A percentile compares a stretch with the other conserved stretches of the same genome.
Conservation (phyloP, 2,797 vertebrate genomes). For the Pseudochaenichthys georgianus region DNA sequence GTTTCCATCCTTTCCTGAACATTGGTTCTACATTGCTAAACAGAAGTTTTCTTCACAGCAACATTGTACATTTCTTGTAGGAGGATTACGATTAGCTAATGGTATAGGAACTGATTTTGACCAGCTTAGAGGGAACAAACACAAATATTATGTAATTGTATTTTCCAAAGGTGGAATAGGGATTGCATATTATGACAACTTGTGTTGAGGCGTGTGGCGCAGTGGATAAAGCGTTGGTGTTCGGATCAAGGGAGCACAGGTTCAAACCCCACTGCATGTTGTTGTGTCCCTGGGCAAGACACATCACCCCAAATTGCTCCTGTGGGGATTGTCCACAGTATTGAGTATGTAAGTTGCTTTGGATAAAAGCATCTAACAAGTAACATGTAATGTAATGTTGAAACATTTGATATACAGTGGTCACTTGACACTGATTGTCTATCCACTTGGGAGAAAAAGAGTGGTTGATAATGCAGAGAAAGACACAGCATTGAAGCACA, state of each 20-base stretch:
- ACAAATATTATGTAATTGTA: conserved; percentile 19
- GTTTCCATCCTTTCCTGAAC: no score
- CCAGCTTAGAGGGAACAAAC: background rate
- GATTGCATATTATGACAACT: conserved; percentile 31
- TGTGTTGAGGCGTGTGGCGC: background rate
- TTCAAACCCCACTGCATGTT: no score
- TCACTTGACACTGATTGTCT: conserved; percentile 1
- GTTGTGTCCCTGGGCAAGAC: no score
- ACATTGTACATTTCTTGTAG: background rate
- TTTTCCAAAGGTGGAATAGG: conserved; percentile 15
- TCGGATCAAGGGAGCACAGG: no score
- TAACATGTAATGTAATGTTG: background rate
- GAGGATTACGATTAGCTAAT: background rate
- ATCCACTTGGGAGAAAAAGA: conserved; percentile 1
- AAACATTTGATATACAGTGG: conserved; percentile 15
- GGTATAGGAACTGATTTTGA: background rate
- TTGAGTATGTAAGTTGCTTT: no score
- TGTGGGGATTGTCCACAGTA: no score
- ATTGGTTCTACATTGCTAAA: no score
- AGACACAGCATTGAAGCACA: background rate
- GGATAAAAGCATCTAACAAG: no score
- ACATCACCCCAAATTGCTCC: no score
- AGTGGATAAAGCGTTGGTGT: no score
- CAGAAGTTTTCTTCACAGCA: no score
- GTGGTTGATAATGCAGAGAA: conserved; percentile 7